These are phyloP conservation scores for Cladorhizidae sp. DNA, from an alignment of 37 sponge, comb jelly and placozoan genomes.

Conservation along the genomic window DNA sequence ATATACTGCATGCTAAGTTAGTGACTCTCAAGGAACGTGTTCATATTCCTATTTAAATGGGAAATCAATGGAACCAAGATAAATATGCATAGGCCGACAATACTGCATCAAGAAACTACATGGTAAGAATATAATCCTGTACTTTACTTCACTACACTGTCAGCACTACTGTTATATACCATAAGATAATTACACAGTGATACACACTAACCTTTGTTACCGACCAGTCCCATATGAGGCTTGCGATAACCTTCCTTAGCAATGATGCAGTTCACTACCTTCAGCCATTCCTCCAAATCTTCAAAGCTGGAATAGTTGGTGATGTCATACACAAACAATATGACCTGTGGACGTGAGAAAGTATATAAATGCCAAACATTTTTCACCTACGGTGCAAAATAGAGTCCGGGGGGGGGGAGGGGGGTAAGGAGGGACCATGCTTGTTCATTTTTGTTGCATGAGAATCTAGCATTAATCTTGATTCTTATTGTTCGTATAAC, in stretches of 20 bases:
- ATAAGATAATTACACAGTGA: background rate
- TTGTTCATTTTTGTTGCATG: too few relatives aligned
- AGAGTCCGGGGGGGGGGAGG: background rate
- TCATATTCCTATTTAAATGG: too few relatives aligned
- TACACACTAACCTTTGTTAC: conserved; percentile 81
- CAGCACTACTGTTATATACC: background rate
- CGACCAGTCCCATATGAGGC: conserved; percentile 88
- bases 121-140: too few relatives aligned
- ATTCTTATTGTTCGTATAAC: background rate
- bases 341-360: conserved; percentile 46
- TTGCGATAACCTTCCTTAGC: conserved; percentile 13
- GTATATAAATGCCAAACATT: conserved; percentile 3
- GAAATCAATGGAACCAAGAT: too few relatives aligned
- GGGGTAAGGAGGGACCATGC: conserved; percentile 11
- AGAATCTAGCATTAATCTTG: too few relatives aligned
- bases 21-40: too few relatives aligned
- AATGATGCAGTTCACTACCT: conserved; percentile 60
- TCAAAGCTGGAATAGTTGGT: conserved; percentile 95
- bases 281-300: conserved; percentile 92
- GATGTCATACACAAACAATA: conserved; percentile 93
- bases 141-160: background rate
- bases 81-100: too few relatives aligned
- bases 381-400: background rate
- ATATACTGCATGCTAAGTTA: too few relatives aligned
- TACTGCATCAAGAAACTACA: too few relatives aligned